These are phyloP conservation scores for Aphis gossypii DNA, from an alignment of 1,140 invertebrate genomes.

Conservation along the genomic window DNA sequence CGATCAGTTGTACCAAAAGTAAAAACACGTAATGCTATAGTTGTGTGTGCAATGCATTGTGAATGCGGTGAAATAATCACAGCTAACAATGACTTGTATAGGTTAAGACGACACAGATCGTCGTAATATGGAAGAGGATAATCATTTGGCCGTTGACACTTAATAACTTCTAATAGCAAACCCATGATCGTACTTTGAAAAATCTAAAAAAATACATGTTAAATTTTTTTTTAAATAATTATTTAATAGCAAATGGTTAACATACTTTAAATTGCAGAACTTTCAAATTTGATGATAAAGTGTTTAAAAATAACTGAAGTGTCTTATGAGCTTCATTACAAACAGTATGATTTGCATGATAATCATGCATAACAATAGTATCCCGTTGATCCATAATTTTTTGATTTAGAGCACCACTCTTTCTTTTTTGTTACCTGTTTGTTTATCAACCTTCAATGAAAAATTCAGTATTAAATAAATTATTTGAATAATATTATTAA, in stretches of 20 bases:
- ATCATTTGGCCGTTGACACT: slow-evolving; percentile 38
- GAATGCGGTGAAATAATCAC: slow-evolving; percentile 39
- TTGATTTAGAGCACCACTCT: slow-evolving; percentile 52
- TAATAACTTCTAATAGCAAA: slow-evolving; percentile 38
- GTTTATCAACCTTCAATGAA: slow-evolving; percentile 38
- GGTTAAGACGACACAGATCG: slow-evolving; percentile 33
- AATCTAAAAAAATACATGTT: slow-evolving; percentile 11
- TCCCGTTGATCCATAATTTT: slow-evolving; percentile 45
- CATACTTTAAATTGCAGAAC: slow-evolving; percentile 38
- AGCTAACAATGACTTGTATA: slow-evolving; percentile 42
- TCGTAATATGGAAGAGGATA: slow-evolving; percentile 44
- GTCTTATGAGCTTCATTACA: slow-evolving; percentile 52
- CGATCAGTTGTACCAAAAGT: slow-evolving; percentile 29
- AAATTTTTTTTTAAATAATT: background rate
- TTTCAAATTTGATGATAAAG: slow-evolving; percentile 42
- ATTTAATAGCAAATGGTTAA: background rate
- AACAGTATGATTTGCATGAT: slow-evolving; percentile 36
- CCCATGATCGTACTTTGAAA: slow-evolving; percentile 48
- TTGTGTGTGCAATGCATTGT: slow-evolving; percentile 32
- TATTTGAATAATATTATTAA: background rate
- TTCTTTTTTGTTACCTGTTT: slow-evolving; percentile 48
- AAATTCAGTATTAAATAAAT: background rate
- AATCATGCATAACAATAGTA: slow-evolving; percentile 52
- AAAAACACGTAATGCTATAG: slow-evolving; percentile 37
- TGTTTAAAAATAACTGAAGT: slow-evolving; percentile 30